Base-by-base conservation (phyloP, 2,113 vertebrate genomes). In the Tragelaphus buxtoni region DNA sequence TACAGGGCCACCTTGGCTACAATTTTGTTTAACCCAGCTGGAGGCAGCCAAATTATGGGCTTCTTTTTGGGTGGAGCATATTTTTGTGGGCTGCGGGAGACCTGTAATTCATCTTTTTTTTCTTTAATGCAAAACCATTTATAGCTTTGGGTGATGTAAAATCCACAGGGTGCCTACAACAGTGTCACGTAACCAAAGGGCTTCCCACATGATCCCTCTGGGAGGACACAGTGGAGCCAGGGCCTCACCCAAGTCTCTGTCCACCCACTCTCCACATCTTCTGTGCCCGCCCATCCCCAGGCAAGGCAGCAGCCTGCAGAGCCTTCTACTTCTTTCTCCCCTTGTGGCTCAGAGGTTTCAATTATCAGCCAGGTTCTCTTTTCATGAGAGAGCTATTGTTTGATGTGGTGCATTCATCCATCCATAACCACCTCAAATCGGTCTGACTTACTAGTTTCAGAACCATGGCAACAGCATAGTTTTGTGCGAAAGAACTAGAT, bases 31-130 rank as follows among this genome's bases (percentile, higher is more conserved):
- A 96, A 96, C 95, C 96, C 98, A 76, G 98, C 96, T 97, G 98
- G 97, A 88, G 82, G 72, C 87, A 91, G 95, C 58, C 90, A 98
- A 98, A 98, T 98, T 98, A 98, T 42, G 97, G 98, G 92, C 97
- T 98, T 96, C 97, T 94, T 96, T 97, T 96, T 95, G 98, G 98
- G 97, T 97, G 96, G 96, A 98, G 97, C 96, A 92, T 97, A 94
- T 95, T 97, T 98, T 96, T 98, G 98, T 92, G 97, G 97, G 96
- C 95, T 97, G 81, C 82, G 85, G 94, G 92, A 98, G 96, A 97
- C 96, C 97, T 98, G 96, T 98, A 98, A 98, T 98, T 98, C 95
- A 58, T 83, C 35, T 47, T 63, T 92, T 74, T 83, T 51, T 53
- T 63, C 65, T 83, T 88, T n/a, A 77, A 88, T 97, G 81, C 93